Base-by-base conservation (phyloP, 2,797 vertebrate genomes). In the Betta splendens region DNA sequence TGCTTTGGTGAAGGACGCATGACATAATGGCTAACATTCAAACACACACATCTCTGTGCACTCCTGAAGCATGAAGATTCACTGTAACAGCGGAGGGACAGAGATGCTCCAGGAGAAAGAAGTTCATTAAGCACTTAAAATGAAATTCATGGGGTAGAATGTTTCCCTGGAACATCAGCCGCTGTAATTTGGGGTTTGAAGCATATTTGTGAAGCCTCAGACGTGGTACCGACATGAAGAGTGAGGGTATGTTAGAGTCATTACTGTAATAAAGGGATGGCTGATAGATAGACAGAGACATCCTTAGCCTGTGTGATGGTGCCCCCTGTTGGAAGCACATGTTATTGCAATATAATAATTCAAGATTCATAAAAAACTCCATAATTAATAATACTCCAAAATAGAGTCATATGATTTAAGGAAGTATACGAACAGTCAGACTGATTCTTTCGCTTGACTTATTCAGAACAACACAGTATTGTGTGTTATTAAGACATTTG, bases 261-360 rank as follows among this genome's bases (percentile, higher is more conserved):
- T 78, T 48, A 52, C 25, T 10, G 49, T 15, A n/a, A n/a, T n/a
- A n/a, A n/a, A n/a, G n/a, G n/a, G n/a, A n/a, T n/a, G n/a, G n/a
- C n/a, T n/a, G n/a, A n/a, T n/a, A n/a, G n/a, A n/a, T n/a, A n/a
- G n/a, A n/a, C n/a, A 31, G 28, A 61, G n/a, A 20, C 23, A 32
- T 16, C 31, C 1, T 29, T 40, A 37, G 9, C 68, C 53, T 73
- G 65, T 64, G 53, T 58, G 76, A 45, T 43, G 55, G 29, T 50
- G 9, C 79, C 70, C 38, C 63, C 85, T 82, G 56, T 48, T 80
- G 85, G 69, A 54, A n/a, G n/a, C n/a, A n/a, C n/a, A n/a, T n/a
- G n/a, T n/a, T n/a, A n/a, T n/a, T n/a, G n/a, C n/a, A n/a, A n/a
- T n/a, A n/a, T n/a, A n/a, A n/a, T n/a, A n/a, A n/a, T n/a, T n/a